Evolutionary conservation across 2,113 vertebrate species (phyloP).

Genomic region (Siniperca knerii): DNA sequence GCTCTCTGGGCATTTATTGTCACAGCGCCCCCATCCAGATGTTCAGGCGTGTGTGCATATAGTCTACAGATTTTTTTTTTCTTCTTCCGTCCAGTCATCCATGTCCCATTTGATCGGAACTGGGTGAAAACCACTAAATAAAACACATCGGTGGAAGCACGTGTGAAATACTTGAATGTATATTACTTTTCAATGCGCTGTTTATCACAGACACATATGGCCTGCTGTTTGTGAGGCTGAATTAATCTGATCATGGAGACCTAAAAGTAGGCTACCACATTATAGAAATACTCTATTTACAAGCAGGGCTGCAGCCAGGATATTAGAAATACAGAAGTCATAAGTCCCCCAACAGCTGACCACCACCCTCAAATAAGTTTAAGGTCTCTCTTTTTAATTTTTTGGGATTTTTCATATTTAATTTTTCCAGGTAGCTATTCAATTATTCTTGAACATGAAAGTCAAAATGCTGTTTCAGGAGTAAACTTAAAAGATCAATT

Average conservation of each 20-base stretch:
- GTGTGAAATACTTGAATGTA: background rate
- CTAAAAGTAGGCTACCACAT: background rate
- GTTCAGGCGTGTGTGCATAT: conserved; percentile 42
- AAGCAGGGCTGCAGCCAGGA: background rate
- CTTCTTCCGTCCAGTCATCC: background rate
- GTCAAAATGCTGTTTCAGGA: background rate
- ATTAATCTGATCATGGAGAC: background rate
- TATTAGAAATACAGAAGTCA: background rate
- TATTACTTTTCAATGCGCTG: background rate
- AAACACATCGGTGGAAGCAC: conserved; percentile 4
- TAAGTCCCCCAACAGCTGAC: background rate
- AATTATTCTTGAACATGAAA: background rate
- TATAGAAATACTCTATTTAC: background rate
- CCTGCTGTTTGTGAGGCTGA: background rate
- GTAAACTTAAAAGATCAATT: background rate
- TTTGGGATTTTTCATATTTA: background rate
- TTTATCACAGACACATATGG: background rate
- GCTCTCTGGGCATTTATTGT: conserved; percentile 74
- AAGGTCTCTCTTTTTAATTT: background rate
- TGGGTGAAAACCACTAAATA: conserved; percentile 6
- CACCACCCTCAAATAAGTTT: background rate
- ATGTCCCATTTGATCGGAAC: background rate
- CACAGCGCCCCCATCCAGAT: conserved; percentile 82
- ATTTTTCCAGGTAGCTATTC: background rate
- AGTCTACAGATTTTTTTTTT: background rate